Evolutionary conservation across 2,113 vertebrate genomes (phyloP).

Genomic region (Passer montanus): DNA sequence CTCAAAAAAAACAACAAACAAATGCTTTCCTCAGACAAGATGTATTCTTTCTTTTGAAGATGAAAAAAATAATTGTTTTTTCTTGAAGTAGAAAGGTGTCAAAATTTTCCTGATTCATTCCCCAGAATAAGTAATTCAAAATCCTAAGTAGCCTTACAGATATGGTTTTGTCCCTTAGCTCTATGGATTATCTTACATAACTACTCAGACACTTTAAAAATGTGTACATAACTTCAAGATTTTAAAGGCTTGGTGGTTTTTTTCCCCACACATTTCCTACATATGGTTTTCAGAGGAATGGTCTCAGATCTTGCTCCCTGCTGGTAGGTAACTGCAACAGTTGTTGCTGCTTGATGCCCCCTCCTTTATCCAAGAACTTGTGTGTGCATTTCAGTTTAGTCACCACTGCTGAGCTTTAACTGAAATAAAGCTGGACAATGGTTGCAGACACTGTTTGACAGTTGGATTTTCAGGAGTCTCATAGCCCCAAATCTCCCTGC

Average conservation of each 20-base stretch:
- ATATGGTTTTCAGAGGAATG: background rate
- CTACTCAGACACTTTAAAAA: background rate
- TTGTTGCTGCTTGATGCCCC: background rate
- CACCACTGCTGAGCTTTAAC: background rate
- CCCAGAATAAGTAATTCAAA: background rate
- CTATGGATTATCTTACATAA: background rate
- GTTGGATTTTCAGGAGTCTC: background rate
- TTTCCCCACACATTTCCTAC: background rate
- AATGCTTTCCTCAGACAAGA: background rate
- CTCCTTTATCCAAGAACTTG: background rate
- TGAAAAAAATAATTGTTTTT: background rate
- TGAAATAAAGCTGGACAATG: background rate
- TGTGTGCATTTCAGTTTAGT: background rate
- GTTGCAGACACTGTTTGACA: background rate
- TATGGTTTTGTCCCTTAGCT: background rate
- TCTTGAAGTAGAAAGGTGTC: background rate
- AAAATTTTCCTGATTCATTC: background rate
- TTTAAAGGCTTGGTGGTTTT: background rate
- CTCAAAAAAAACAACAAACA: background rate
- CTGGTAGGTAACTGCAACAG: background rate
- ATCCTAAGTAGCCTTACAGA: background rate
- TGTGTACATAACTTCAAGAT: background rate
- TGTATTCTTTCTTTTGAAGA: background rate
- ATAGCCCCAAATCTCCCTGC: background rate
- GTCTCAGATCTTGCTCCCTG: background rate